Percentiles rank a stretch among this genome's conserved stretches.
phyloP scores from a whole-genome alignment of 1,140 invertebrate genomes.

The Caenorhabditis latens region DNA sequence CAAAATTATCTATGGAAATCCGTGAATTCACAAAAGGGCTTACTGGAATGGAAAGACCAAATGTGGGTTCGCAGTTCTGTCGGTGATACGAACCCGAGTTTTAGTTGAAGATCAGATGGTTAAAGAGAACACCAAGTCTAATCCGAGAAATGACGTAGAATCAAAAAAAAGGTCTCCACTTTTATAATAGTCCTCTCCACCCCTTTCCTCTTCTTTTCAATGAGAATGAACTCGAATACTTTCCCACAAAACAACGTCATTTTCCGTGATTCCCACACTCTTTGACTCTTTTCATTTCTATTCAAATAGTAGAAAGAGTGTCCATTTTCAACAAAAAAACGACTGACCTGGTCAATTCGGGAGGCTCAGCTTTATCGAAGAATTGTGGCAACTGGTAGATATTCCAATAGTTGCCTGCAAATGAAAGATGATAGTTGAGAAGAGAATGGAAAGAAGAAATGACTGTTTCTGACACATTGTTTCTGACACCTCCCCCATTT shows the following conservation, averaged over 20 bases:
- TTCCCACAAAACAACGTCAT: slow-evolving; percentile 44
- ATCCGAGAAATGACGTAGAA: too few relatives aligned
- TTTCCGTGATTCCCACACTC: slow-evolving; percentile 15
- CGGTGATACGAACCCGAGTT: too few relatives aligned
- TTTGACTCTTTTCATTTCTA: slow-evolving; percentile 26
- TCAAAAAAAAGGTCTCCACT: too few relatives aligned
- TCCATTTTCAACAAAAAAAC: neutral
- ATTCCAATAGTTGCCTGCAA: slow-evolving; percentile 75
- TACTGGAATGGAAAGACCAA: too few relatives aligned
- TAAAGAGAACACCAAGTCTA: too few relatives aligned
- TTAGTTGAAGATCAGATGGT: too few relatives aligned
- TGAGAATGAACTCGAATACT: neutral
- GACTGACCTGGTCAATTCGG: slow-evolving; percentile 66
- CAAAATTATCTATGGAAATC: too few relatives aligned
- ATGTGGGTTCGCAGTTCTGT: too few relatives aligned
- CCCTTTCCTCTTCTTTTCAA: neutral
- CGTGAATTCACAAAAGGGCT: too few relatives aligned
- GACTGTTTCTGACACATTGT: slow-evolving; percentile 51
- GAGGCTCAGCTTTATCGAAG: slow-evolving; percentile 73
- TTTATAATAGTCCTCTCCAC: neutral
- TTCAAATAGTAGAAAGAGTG: slow-evolving; percentile 12
- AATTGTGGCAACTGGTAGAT: slow-evolving; percentile 77
- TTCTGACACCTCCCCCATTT: slow-evolving; percentile 36
- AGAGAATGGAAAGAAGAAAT: neutral
- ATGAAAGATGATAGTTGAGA: slow-evolving; percentile 10